Evolutionary conservation across 2,113 vertebrate species (phyloP).

Genomic region (Xyliphius kryptos): DNA sequence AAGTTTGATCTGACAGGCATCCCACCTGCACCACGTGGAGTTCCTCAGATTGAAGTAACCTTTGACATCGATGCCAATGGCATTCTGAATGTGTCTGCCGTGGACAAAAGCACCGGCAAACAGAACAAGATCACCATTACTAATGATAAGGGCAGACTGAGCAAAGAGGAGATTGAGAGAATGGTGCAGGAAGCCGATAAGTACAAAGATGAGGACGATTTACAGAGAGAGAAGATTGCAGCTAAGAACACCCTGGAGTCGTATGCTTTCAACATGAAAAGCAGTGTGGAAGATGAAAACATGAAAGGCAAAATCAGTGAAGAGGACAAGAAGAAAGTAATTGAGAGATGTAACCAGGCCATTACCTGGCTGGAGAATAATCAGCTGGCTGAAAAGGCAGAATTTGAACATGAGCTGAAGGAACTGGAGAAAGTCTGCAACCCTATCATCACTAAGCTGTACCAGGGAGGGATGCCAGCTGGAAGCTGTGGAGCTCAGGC

Average conservation of each 20-base stretch:
- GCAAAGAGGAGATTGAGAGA: slow-evolving; percentile 5
- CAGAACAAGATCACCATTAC: no score
- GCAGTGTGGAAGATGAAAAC: not conserved
- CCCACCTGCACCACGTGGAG: no score
- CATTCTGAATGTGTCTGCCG: slow-evolving; percentile 8
- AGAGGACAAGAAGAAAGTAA: not conserved
- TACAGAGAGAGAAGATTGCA: not conserved
- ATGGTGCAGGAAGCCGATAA: slow-evolving; percentile 4
- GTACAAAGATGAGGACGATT: slow-evolving; percentile 5
- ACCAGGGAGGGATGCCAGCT: slow-evolving; percentile 24
- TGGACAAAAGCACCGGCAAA: slow-evolving; percentile 10
- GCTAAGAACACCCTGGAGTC: slow-evolving; percentile 4
- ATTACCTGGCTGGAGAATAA: slow-evolving; percentile 5
- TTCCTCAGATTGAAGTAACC: no score
- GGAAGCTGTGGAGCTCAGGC: slow-evolving; percentile 29
- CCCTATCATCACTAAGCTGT: slow-evolving; percentile 28
- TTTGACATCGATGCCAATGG: no score
- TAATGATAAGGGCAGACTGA: not conserved
- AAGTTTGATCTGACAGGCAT: no score
- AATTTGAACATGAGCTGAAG: slow-evolving; percentile 4
- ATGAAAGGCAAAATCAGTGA: slow-evolving; percentile 10
- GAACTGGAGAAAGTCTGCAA: no score
- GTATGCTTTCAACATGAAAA: slow-evolving; percentile 5
- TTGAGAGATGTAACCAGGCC: slow-evolving; percentile 4
- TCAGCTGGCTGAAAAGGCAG: slow-evolving; percentile 1